Conservation (phyloP, 1,140 invertebrate genomes). For the Glossosoma conforme region DNA sequence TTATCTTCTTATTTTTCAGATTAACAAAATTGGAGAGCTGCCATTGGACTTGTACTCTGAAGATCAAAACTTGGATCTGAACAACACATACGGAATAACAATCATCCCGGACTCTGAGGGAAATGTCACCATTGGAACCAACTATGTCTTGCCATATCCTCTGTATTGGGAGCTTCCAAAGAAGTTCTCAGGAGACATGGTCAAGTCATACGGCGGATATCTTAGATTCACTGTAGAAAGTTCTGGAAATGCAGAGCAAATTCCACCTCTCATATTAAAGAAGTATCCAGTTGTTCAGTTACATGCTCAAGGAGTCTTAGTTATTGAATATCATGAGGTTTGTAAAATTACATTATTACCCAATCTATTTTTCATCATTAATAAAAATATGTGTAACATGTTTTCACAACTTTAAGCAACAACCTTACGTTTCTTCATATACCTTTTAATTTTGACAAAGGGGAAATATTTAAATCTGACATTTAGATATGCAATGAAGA, state of each 20-base stretch:
- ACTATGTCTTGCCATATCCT: slow-evolving; percentile 64
- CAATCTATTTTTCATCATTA: too few relatives aligned
- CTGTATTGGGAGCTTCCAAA: slow-evolving; percentile 83
- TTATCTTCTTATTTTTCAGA: slow-evolving; percentile 32
- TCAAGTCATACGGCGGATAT: slow-evolving; percentile 88
- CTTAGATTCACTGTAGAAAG: slow-evolving; percentile 74
- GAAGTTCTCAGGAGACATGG: slow-evolving; percentile 81
- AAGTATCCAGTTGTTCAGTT: slow-evolving; percentile 78
- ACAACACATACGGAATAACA: slow-evolving; percentile 55
- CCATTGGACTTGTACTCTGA: slow-evolving; percentile 35
- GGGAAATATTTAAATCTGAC: too few relatives aligned
- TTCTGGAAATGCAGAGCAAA: slow-evolving; percentile 56
- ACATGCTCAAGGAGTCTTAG: slow-evolving; percentile 71
- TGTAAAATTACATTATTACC: slow-evolving; percentile 41
- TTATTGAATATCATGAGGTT: slow-evolving; percentile 76
- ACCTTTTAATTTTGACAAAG: too few relatives aligned
- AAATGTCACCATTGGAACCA: slow-evolving; percentile 63
- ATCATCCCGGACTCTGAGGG: slow-evolving; percentile 63
- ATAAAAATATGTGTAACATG: too few relatives aligned
- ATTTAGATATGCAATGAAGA: too few relatives aligned
- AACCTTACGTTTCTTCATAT: too few relatives aligned
- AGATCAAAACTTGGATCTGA: slow-evolving; percentile 40
- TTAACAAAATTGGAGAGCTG: slow-evolving; percentile 38
- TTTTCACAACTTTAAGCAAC: too few relatives aligned
- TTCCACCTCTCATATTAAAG: slow-evolving; percentile 47